A percentile compares a stretch with the other conserved stretches of the same genome.
Evolutionary conservation across 2,113 vertebrate genomes (phyloP).

Genomic region (Paradisaea rubra): DNA sequence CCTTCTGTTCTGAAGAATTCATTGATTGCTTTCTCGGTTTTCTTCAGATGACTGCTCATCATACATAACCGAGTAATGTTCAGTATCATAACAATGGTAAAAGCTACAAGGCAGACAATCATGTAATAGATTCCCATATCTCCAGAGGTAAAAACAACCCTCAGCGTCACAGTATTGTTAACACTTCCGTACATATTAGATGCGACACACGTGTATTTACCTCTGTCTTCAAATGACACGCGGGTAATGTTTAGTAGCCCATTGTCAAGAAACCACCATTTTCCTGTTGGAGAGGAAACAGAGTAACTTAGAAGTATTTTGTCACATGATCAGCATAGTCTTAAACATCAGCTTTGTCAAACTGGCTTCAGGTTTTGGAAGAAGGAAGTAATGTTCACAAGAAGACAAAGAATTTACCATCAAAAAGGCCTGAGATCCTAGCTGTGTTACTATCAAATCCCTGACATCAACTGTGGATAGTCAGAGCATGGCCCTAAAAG

Average conservation of each 20-base stretch:
- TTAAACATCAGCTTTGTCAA: background rate
- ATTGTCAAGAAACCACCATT: conserved; percentile 83
- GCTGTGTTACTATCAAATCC: background rate
- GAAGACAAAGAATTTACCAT: background rate
- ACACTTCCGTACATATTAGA: conserved; percentile 80
- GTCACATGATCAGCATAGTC: background rate
- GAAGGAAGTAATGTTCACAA: background rate
- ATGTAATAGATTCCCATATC: conserved; percentile 99
- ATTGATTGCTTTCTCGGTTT: conserved; percentile 97
- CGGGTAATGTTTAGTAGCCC: conserved; percentile 90
- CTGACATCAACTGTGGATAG: background rate
- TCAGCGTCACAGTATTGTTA: conserved; percentile 91
- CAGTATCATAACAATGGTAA: conserved; percentile 93
- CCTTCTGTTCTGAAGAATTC: conserved; percentile 98
- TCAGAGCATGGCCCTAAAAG: background rate
- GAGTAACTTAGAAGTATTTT: background rate
- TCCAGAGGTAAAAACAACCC: conserved; percentile 89
- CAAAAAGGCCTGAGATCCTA: background rate
- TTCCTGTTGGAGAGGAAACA: conserved; percentile 69
- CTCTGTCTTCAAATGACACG: conserved; percentile 90
- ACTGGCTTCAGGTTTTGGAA: background rate
- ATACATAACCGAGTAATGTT: conserved; percentile 96
- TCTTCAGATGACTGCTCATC: conserved; percentile 99
- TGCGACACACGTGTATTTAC: conserved; percentile 92
- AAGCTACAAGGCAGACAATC: conserved; percentile 96